These are phyloP conservation scores for Octopus bimaculoides DNA, from an alignment of 1,140 invertebrate species.

Conservation along the genomic window DNA sequence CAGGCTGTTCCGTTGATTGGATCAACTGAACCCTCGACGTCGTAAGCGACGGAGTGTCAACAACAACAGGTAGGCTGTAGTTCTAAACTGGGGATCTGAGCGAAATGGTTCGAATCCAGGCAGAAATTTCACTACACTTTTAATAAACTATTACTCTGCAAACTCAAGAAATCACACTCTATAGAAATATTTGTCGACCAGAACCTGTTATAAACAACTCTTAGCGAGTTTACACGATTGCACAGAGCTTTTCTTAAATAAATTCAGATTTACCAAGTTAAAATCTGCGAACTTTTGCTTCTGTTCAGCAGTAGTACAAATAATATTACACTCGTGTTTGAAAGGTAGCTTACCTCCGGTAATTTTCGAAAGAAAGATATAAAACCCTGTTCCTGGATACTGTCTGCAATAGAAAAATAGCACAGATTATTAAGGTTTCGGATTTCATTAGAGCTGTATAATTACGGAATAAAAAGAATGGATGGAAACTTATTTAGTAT, in stretches of 20 bases:
- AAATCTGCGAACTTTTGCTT: not conserved
- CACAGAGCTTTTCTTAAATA: not conserved
- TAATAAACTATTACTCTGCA: no score
- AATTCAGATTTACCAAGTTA: not conserved
- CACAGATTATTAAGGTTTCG: conserved; percentile 1
- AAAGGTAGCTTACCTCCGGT: conserved; percentile 39
- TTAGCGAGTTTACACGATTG: not conserved
- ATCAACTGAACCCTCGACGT: no score
- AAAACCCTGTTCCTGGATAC: conserved; percentile 46
- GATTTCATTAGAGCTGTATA: not conserved
- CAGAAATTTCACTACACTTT: no score
- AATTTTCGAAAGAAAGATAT: conserved; percentile 39
- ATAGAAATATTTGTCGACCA: not conserved
- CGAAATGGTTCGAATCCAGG: no score
- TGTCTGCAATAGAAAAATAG: conserved; percentile 35
- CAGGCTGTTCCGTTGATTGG: no score
- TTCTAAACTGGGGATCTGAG: no score
- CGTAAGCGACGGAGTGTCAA: no score
- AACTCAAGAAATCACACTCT: not conserved
- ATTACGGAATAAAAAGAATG: not conserved
- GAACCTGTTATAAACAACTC: not conserved
- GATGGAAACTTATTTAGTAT: not conserved
- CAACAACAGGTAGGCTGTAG: no score
- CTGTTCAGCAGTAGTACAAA: not conserved
- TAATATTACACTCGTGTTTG: no score